Percentiles rank a stretch among this genome's conserved stretches.
Conservation (phyloP, 2,797 vertebrate species). For the Syngnathus acus region DNA sequence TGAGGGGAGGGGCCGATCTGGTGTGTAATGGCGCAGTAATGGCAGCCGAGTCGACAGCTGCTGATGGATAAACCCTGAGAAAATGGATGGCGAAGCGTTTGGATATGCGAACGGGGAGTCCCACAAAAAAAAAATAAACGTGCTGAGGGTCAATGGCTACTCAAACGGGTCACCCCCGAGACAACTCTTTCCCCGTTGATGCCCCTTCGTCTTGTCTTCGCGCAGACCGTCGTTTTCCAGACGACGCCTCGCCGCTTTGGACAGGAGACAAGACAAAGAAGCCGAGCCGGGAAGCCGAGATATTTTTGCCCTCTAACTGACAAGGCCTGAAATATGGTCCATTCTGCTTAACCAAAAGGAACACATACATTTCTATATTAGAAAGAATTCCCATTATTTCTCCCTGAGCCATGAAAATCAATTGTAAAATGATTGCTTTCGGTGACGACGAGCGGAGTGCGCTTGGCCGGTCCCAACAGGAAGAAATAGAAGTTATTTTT, state of each 20-base stretch:
- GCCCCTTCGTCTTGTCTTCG: not conserved
- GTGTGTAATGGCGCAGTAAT: slow-evolving; percentile 72
- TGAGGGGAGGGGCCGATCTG: slow-evolving; percentile 51
- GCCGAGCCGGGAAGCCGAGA: slow-evolving; percentile 59
- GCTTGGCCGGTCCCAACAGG: slow-evolving; percentile 83
- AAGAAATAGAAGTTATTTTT: slow-evolving; percentile 66
- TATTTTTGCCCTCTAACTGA: slow-evolving; percentile 86
- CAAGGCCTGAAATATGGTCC: slow-evolving; percentile 91
- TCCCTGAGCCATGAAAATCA: slow-evolving; percentile 98
- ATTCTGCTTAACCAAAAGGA: slow-evolving; percentile 99
- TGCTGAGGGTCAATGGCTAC: not conserved
- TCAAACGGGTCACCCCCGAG: not conserved
- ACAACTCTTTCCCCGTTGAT: not conserved
- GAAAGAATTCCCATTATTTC: slow-evolving; percentile 98
- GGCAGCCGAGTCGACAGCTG: slow-evolving; percentile 65
- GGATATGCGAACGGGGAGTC: slow-evolving; percentile 35
- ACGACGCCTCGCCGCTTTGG: not conserved
- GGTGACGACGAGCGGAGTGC: slow-evolving; percentile 71
- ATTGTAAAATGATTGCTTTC: slow-evolving; percentile 97
- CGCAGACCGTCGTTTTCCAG: not conserved
- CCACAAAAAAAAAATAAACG: not conserved
- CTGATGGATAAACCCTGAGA: slow-evolving; percentile 71
- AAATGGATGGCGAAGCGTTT: slow-evolving; percentile 67
- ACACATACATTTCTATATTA: slow-evolving; percentile 98
- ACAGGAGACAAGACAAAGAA: slow-evolving; percentile 46